phyloP scores from a whole-genome alignment of 2,113 vertebrate genomes.

The Rhabdornis inornatus region DNA sequence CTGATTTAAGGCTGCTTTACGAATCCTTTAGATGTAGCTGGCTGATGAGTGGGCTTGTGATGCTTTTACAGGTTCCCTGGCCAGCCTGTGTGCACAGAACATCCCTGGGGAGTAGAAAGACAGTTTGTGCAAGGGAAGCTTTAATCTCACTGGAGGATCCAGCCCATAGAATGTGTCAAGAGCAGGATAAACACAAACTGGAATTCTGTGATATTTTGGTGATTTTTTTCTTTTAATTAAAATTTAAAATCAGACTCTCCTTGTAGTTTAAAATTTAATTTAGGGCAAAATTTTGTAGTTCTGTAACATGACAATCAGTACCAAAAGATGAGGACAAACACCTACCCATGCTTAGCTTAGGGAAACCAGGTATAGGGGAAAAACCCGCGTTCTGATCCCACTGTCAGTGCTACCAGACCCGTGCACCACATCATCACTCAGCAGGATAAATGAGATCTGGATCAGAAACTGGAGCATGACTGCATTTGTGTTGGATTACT shows the following conservation, averaged over 20 bases:
- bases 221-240: neutral
- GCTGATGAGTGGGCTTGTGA: neutral
- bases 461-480: neutral
- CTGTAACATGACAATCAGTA: neutral
- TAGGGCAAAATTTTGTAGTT: neutral
- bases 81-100: neutral
- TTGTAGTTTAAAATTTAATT: neutral
- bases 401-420: neutral
- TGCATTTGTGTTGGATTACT: neutral
- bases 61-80: neutral
- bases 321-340: neutral
- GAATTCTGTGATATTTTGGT: neutral
- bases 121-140: neutral
- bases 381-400: neutral
- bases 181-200: neutral
- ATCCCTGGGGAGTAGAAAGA: neutral
- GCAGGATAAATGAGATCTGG: neutral
- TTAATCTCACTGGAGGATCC: neutral
- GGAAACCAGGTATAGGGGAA: neutral
- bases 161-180: neutral
- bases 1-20: neutral
- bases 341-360: neutral
- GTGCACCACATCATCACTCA: neutral
- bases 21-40: neutral
- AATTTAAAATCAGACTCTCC: neutral